Conservation (phyloP, 1,140 invertebrate genomes). For the Lepidurus apus region DNA sequence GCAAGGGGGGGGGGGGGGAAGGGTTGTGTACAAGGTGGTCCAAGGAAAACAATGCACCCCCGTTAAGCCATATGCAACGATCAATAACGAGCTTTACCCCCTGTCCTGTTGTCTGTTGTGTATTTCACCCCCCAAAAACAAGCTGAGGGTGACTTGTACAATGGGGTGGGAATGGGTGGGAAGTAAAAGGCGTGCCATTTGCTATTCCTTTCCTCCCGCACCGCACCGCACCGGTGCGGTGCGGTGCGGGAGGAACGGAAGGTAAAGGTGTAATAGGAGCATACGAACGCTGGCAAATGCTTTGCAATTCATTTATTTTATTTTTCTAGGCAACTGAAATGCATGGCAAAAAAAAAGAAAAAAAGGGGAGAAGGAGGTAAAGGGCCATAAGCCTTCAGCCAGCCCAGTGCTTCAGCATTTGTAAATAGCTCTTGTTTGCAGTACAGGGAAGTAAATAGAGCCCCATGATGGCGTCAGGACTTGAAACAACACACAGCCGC, state of each 20-base stretch:
- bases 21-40: conserved; percentile 8
- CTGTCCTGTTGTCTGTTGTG: background rate
- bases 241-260: too few relatives aligned
- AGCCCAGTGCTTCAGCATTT: conserved; percentile 7
- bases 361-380: background rate
- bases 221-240: too few relatives aligned
- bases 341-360: background rate
- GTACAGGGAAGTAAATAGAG: conserved; percentile 1
- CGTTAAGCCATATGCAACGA: conserved; percentile 11
- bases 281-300: background rate
- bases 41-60: conserved; percentile 21
- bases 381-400: background rate
- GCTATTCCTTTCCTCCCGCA: too few relatives aligned
- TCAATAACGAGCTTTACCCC: conserved; percentile 12
- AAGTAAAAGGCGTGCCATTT: background rate
- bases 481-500: background rate
- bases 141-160: background rate
- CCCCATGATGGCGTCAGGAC: conserved; percentile 11
- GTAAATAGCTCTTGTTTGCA: conserved; percentile 18
- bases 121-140: conserved; percentile 15
- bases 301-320: background rate
- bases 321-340: background rate
- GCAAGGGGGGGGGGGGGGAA: background rate
- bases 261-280: too few relatives aligned
- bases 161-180: background rate